Evolutionary conservation across 2,888 invertebrate genomes (phyloP).

Genomic region (Endomychus coccineus): DNA sequence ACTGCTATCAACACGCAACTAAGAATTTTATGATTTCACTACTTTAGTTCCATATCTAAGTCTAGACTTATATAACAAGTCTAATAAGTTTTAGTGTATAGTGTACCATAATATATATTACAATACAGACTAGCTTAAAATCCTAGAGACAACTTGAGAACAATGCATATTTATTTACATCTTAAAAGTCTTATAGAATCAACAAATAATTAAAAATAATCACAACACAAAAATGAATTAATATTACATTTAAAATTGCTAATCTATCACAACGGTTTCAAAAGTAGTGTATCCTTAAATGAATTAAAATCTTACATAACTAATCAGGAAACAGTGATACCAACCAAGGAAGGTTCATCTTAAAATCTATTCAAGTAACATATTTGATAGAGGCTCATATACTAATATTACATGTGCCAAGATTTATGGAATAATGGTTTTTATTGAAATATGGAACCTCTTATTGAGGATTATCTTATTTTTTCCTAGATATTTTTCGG

Average conservation of each 20-base stretch:
- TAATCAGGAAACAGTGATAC: too few species aligned
- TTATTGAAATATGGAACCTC: too few species aligned
- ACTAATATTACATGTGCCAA: too few species aligned
- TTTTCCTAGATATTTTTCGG: too few species aligned
- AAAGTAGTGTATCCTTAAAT: too few species aligned
- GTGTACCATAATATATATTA: constrained; percentile 22
- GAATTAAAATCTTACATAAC: too few species aligned
- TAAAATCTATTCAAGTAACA: too few species aligned
- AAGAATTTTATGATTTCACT: constrained; percentile 17
- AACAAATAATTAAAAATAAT: constrained; percentile 8
- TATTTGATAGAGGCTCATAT: too few species aligned
- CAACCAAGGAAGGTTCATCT: too few species aligned
- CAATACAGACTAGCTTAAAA: constrained; percentile 32
- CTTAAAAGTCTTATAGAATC: background rate
- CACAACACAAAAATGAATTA: constrained; percentile 18
- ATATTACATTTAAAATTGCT: background rate
- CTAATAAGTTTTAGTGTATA: constrained; percentile 20
- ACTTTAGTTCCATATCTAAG: constrained; percentile 19
- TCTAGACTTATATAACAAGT: constrained; percentile 31
- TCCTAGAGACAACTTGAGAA: constrained; percentile 23
- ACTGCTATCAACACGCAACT: constrained; percentile 13
- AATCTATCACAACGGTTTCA: constrained; percentile 1
- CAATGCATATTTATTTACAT: constrained; percentile 4
- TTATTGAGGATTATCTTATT: too few species aligned
- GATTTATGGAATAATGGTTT: too few species aligned